These are phyloP conservation scores for Haliclystus octoradiatus DNA, from an alignment of 30 jellyfish, hydroid and myxozoan genomes.

Conservation along the genomic window DNA sequence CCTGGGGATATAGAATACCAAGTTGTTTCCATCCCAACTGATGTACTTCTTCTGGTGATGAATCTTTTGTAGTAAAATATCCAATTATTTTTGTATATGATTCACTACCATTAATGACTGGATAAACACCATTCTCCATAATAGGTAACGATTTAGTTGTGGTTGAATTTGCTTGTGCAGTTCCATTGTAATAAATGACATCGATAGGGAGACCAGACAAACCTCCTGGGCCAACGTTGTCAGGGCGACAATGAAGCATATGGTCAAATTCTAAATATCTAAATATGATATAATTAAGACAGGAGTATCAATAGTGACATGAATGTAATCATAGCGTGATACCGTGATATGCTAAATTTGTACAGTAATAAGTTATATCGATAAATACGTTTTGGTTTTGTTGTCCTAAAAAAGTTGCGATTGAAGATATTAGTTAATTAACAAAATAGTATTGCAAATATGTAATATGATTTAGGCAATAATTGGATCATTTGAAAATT, in stretches of 20 bases:
- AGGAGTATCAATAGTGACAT: not conserved
- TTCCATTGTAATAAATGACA: constrained; percentile 48
- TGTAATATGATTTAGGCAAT: no score
- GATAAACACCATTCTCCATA: constrained; percentile 11
- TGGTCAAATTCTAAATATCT: constrained; percentile 79
- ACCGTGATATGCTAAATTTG: no score
- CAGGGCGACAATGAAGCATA: constrained; percentile 87
- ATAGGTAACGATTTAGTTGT: constrained; percentile 57
- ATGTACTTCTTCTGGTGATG: constrained; percentile 55
- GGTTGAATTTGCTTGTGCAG: not conserved
- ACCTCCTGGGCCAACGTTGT: constrained; percentile 68
- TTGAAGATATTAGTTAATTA: no score
- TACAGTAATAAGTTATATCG: no score
- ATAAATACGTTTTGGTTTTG: no score
- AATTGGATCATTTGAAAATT: no score
- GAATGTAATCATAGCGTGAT: not conserved
- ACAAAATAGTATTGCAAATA: no score
- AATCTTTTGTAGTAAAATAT: constrained; percentile 72
- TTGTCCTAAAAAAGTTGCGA: no score
- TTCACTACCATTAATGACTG: constrained; percentile 53
- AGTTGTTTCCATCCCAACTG: constrained; percentile 72
- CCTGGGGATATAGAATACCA: constrained; percentile 73
- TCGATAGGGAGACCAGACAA: constrained; percentile 78
- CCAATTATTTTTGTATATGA: constrained; percentile 70
- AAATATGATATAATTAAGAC: not conserved